Evolutionary conservation across 2,113 vertebrate species (phyloP), one percentile per base, ranked within the genome.

Genomic region (Thamnaconus septentrionalis): DNA sequence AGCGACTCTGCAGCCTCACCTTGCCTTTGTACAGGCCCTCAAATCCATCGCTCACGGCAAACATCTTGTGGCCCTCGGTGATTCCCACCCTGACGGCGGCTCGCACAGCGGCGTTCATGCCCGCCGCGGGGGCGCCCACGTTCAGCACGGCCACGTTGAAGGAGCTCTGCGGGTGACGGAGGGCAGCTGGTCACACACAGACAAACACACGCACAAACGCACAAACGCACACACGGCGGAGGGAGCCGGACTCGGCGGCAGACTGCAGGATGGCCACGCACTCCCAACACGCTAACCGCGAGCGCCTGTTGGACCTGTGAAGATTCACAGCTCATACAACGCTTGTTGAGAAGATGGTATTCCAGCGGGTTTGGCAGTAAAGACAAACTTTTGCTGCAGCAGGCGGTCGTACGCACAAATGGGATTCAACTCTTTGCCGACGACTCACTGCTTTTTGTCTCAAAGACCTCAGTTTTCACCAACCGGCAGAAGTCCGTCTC

Each of bases 51-150:
- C 82, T 95, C 73, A 98, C 81, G 0, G 95, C 94, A 0, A 96
- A 93, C 93, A 98, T 94, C 62, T 87, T 96, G 87, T 98, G 96
- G 5, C 96, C 96, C 7, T 97, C 93, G 0, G 94, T 85, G 46
- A 98, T 95, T 55, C 96, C 96, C 60, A 95, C 92, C 41, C 96
- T 89, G 55, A 98, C 94, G 0, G 96, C 95, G 0, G 96, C 91
- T 0, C 96, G 94, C 41, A 98, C 95, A 0, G 96, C 96, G 0
- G 94, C 96, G 0, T 98, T 98, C 96, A 98, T 98, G 0, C 96
- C 96, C 0, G 96, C 96, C 0, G 96, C 96, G 0, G 96, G 96
- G 0, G 96, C 96, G 0, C 96, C 96, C 3, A 98, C 96, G 0
- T 98, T 98, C 85, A 98, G 53, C 56, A 98, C 78, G 0, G 93